A percentile compares a stretch with the other conserved stretches of the same genome.
Evolutionary conservation across 2,113 vertebrate species (phyloP).

Genomic region (Grammomys dolichurus): DNA sequence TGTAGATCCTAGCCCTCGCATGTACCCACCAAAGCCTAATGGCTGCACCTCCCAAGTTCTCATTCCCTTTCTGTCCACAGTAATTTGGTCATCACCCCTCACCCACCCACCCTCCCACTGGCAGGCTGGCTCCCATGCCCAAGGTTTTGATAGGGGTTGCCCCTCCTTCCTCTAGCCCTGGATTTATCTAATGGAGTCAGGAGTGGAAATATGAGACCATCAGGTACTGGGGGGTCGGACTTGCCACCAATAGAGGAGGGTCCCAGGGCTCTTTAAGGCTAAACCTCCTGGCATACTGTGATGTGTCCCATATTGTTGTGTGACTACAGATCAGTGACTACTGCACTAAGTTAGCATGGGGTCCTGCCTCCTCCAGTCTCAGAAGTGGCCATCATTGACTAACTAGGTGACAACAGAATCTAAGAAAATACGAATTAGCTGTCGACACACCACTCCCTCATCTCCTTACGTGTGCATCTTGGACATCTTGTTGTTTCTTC

Average conservation of each 20-base stretch:
- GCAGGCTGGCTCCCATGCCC: neutral
- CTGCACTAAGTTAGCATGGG: fast-evolving
- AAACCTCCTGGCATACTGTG: fast-evolving
- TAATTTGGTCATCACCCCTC: fast-evolving
- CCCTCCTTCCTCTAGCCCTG: neutral
- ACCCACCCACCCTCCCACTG: neutral
- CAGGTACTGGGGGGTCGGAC: neutral
- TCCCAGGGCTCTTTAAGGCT: too few relatives aligned
- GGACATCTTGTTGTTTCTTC: neutral
- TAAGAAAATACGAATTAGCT: neutral
- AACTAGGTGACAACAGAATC: fast-evolving
- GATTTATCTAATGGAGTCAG: neutral
- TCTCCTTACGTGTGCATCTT: neutral
- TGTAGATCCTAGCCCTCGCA: fast-evolving
- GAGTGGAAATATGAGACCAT: neutral
- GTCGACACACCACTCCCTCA: fast-evolving
- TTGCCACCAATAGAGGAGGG: neutral
- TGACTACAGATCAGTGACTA: neutral
- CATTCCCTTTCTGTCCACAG: neutral
- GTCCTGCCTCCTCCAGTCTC: neutral
- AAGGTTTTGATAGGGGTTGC: neutral
- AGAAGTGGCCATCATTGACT: fast-evolving
- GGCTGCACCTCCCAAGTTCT: neutral
- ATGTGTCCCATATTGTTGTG: fast-evolving
- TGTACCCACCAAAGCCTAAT: neutral